phyloP scores from a whole-genome alignment of 1,140 invertebrate genomes.

The Gryllus bimaculatus region DNA sequence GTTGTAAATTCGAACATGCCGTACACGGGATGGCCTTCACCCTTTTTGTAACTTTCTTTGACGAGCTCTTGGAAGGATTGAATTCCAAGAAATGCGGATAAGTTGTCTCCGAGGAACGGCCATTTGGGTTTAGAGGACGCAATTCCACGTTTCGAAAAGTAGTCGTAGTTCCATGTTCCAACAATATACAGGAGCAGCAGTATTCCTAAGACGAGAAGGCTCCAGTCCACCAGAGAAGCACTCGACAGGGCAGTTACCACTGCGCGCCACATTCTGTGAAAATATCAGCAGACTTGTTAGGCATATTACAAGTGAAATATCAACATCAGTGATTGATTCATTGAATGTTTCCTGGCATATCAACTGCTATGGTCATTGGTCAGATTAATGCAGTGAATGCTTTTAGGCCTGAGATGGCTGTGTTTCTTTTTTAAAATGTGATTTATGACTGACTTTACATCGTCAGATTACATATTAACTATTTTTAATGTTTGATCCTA shows the following conservation, averaged over 20 bases:
- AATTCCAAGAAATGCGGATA: constrained; percentile 19
- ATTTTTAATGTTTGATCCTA: no score
- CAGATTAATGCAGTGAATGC: no score
- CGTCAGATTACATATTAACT: no score
- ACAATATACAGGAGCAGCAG: neutral
- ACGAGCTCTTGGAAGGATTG: neutral
- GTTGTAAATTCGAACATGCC: constrained; percentile 1
- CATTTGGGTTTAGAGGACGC: constrained; percentile 33
- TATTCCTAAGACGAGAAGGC: neutral
- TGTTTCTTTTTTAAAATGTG: no score
- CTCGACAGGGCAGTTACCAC: neutral
- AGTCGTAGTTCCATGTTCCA: constrained; percentile 34
- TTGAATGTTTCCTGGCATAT: no score
- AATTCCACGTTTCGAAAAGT: constrained; percentile 36
- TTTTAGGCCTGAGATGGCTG: no score
- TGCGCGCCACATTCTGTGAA: neutral
- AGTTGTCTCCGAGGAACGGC: constrained; percentile 36
- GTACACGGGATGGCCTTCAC: neutral
- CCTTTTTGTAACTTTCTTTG: neutral
- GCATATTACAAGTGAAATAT: no score
- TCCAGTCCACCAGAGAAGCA: neutral
- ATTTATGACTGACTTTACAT: no score
- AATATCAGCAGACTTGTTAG: no score
- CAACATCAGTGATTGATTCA: no score
- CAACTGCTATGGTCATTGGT: no score